Evolutionary conservation across 35 echinoderm and acorn worm species (phyloP).

Genomic region (Heliocidaris erythrogramma): DNA sequence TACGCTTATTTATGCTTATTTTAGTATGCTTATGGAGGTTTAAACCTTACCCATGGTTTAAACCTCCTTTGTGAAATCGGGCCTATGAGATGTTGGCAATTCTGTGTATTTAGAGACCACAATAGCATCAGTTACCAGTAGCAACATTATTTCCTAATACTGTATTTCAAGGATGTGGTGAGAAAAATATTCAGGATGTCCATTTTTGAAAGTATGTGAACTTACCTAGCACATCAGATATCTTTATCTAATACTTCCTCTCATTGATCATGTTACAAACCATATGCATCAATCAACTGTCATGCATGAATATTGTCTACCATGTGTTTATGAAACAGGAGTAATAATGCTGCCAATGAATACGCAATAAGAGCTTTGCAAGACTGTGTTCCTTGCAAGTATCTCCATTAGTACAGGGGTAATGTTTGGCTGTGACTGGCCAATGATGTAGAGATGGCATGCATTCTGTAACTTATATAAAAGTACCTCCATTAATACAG

Average conservation of each 20-base stretch:
- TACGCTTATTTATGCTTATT: no score
- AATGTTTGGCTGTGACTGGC: no score
- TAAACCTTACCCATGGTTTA: no score
- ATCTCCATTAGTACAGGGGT: no score
- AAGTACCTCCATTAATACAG: neutral
- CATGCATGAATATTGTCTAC: neutral
- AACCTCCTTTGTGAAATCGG: no score
- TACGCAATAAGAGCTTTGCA: no score
- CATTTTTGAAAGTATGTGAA: neutral
- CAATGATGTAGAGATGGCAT: no score
- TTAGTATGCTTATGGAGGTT: no score
- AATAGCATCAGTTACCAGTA: neutral
- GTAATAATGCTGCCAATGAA: no score
- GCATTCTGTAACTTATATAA: neutral
- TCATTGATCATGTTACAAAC: neutral
- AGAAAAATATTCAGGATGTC: neutral
- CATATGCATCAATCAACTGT: neutral
- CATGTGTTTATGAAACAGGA: neutral
- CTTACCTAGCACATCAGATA: neutral
- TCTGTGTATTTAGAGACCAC: neutral
- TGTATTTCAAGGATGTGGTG: neutral
- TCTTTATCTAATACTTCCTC: neutral
- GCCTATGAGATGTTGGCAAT: neutral
- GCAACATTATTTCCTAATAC: neutral
- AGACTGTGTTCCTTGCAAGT: no score